Evolutionary conservation across 2,113 vertebrate genomes (phyloP), one percentile per base, ranked within the genome.

Genomic region (Shinisaurus crocodilurus): DNA sequence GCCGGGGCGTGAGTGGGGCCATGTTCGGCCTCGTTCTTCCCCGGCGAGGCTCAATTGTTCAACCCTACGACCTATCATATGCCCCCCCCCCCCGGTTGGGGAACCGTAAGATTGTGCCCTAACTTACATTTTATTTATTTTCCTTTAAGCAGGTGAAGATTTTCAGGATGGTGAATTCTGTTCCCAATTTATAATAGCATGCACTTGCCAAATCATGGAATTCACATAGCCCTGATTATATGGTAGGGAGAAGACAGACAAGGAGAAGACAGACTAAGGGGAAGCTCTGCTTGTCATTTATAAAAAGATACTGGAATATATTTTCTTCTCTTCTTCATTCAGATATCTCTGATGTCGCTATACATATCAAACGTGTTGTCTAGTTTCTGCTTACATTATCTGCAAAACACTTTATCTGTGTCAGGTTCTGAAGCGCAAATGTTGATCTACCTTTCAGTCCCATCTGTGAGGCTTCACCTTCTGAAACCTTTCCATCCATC

Each of bases 361-460:
- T 77, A 70, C 74, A 80, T 86, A 70, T 86, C 89, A 86, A 90
- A 57, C n/a, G 43, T 67, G 63, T 70, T 90, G 45, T 69, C 63
- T 85, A 67, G 60, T 90, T 86, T 34, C 83, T 86, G 63, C 74
- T 80, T 79, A 57, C 43, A 54, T 79, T 86, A 80, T 85, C 48
- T 15, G 75, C 60, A 54, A 79, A 80, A 67, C 60, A 90, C 27
- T 85, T 90, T 80, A 80, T 80, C 63, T 86, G 45, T 86, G 45
- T 90, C 82, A 85, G 45, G 15, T 90, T 85, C 75, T 80, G 74
- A 70, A 85, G 54, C 65, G 34, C 89, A 80, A 69, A 79, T 85
- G 83, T 90, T 86, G 74, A 90, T 86, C 74, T 85, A 90, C 45
- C 83, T 90, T 85, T 90, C 83, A 90, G 45, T 80, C n/a, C 89